phyloP scores from a whole-genome alignment of 2,113 vertebrate species.

The Ploceus nigricollis region DNA sequence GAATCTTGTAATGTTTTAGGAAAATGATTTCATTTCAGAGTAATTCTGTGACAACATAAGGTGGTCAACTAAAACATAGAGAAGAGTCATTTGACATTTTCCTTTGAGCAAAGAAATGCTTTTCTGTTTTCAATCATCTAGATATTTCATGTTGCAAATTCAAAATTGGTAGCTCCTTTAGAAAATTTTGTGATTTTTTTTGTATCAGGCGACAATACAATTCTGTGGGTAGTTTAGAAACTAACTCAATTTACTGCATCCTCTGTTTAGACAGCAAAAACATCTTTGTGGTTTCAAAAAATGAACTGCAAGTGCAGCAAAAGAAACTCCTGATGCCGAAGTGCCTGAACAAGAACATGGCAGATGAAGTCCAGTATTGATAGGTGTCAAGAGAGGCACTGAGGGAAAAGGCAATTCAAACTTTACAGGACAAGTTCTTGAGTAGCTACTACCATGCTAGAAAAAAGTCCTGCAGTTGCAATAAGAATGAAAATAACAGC shows the following conservation, averaged over 20 bases:
- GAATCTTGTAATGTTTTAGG: background rate
- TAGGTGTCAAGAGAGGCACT: background rate
- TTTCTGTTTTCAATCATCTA: background rate
- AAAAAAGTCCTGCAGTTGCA: background rate
- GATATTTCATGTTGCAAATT: background rate
- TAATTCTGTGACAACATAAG: background rate
- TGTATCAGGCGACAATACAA: background rate
- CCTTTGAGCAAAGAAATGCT: background rate
- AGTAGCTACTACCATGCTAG: background rate
- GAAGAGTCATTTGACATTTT: background rate
- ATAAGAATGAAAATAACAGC: background rate
- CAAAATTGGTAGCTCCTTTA: background rate
- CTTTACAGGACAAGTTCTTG: background rate
- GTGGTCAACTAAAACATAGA: background rate
- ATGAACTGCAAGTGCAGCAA: background rate
- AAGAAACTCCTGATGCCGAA: background rate
- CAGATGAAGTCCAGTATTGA: background rate
- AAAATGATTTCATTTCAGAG: background rate
- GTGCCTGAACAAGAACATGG: background rate
- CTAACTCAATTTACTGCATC: background rate
- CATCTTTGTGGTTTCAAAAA: background rate
- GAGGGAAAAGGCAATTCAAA: background rate
- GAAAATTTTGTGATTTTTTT: background rate
- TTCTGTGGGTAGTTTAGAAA: background rate
- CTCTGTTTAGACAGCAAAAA: background rate